phyloP scores from a whole-genome alignment of 2,113 vertebrate species.

The Cichladusa arquata region DNA sequence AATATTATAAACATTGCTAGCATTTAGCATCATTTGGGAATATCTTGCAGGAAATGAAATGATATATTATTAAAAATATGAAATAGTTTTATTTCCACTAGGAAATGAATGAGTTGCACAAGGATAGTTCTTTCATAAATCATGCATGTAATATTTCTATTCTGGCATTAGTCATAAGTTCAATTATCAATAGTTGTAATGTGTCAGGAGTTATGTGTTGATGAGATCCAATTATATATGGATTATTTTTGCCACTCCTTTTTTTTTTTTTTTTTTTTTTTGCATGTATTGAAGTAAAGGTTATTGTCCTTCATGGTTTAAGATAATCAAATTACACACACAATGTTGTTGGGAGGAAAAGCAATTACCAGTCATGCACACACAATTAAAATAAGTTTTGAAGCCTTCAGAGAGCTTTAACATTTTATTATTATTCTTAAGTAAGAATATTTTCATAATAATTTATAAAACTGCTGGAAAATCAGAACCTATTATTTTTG shows the following conservation, averaged over 20 bases:
- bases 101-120: neutral
- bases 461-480: neutral
- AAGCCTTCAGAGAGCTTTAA: neutral
- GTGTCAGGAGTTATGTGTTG: conserved; percentile 16
- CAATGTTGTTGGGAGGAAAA: neutral
- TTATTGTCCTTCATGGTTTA: conserved; percentile 44
- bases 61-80: conserved; percentile 34
- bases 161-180: neutral
- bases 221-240: conserved; percentile 34
- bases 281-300: neutral
- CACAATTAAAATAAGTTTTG: conserved; percentile 33
- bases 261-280: neutral
- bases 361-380: conserved; percentile 26
- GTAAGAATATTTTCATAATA: neutral
- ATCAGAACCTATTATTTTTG: neutral
- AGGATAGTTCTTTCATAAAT: neutral
- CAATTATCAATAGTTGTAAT: neutral
- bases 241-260: conserved; percentile 13
- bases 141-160: neutral
- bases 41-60: conserved; percentile 10
- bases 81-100: conserved; percentile 26
- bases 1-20: neutral
- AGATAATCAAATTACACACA: conserved; percentile 40
- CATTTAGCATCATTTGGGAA: neutral
- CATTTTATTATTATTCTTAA: neutral